phyloP scores from a whole-genome alignment of 1,140 invertebrate species.

The Zophobas atratus region DNA sequence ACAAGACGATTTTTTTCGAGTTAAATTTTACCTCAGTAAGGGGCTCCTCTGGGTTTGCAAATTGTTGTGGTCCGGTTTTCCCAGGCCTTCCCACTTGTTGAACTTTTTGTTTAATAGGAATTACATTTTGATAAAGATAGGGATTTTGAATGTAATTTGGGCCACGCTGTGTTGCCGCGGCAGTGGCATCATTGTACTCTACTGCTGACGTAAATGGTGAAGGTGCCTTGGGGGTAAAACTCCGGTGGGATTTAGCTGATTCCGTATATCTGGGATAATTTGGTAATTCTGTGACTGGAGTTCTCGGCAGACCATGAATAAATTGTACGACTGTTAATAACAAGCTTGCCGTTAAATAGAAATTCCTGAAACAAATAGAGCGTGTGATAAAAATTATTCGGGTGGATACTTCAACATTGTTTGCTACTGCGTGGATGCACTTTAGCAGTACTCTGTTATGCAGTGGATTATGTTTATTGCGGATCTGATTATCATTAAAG shows the following conservation, averaged over 20 bases:
- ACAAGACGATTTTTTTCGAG: background rate
- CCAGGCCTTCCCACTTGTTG: slow-evolving; percentile 1
- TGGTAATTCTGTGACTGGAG: slow-evolving; percentile 9
- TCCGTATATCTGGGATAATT: slow-evolving; percentile 17
- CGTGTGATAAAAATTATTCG: slow-evolving; percentile 7
- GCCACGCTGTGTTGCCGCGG: slow-evolving; percentile 2
- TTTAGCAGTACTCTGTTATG: background rate
- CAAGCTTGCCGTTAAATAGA: background rate
- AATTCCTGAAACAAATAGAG: slow-evolving; percentile 26
- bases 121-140: slow-evolving; percentile 16
- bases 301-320: background rate
- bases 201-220: slow-evolving; percentile 9
- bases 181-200: background rate
- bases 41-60: background rate
- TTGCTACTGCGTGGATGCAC: background rate
- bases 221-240: background rate
- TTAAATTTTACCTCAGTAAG: slow-evolving; percentile 11
- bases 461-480: background rate
- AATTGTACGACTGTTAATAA: slow-evolving; percentile 10
- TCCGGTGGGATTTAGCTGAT: background rate
- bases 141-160: slow-evolving; percentile 6
- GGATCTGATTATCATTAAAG: background rate
- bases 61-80: slow-evolving; percentile 8
- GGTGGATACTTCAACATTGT: background rate
- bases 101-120: slow-evolving; percentile 23